Base-by-base conservation (phyloP, 2,113 vertebrate species). In the Psilopsiagon aymara region DNA sequence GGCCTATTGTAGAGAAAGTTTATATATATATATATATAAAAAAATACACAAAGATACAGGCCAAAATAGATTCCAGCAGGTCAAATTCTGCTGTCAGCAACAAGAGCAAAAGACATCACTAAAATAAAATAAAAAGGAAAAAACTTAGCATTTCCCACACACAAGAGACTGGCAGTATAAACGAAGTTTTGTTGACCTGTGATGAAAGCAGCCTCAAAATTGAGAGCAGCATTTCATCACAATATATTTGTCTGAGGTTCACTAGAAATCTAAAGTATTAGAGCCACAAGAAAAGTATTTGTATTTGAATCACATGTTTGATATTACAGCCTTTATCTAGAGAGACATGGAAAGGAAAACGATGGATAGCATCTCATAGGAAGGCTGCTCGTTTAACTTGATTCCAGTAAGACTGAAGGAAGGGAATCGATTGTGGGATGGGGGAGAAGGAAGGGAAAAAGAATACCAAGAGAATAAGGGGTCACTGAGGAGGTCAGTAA, bases 1-100 rank as follows among this genome's bases (percentile, higher is more conserved):
- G 99, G 98, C 98, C 98, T 98, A 98, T 86, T 97, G 96, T 98
- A 97, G 97, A 97, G 96, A 97, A 96, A 90, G 92, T 89, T 97
- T 96, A 89, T 85, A 85, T 96, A 97, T 96, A 94, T 91, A 95
- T 96, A 88, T 90, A 85, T 95, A 97, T 95, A 94, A 85, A 96
- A 70, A 94, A 94, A 97, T 97, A 98, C 99, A 99, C 99, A 99
- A 98, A 99, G 99, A 99, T 99, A 99, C 98, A 99, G 99, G 99
- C 99, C 98, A 99, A 98, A 96, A 96, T 82, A 97, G 96, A 98
- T 97, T 97, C 92, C 98, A 97, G 98, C 98, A 98, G 98, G 97
- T 98, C 93, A 97, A 97, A 97, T 98, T 98, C 98, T 98, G 98
- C 98, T 98, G 97, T 98, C 98, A 97, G 97, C 98, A 98, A 98